Conservation (phyloP, 2,797 vertebrate genomes). For the Florisuga fusca region DNA sequence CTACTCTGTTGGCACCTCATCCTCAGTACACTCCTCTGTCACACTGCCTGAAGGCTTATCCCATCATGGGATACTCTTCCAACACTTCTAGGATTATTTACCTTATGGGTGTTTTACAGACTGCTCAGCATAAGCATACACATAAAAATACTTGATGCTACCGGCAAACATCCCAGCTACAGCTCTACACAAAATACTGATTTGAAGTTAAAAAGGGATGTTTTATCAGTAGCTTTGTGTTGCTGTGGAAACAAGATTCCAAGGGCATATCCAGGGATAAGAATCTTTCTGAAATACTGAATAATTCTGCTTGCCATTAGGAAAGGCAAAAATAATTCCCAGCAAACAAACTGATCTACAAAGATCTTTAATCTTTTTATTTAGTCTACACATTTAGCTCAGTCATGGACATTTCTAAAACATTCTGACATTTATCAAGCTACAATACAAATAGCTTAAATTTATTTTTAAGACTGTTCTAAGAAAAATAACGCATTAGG, state of each 20-base stretch:
- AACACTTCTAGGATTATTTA: background rate
- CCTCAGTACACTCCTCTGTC: background rate
- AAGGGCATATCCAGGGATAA: constrained; percentile 34
- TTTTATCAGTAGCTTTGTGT: constrained; percentile 36
- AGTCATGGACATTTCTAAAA: background rate
- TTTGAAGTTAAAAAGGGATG: constrained; percentile 20
- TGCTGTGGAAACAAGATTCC: constrained; percentile 62
- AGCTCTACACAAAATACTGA: background rate
- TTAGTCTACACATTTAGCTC: constrained; percentile 30
- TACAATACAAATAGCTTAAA: constrained; percentile 29
- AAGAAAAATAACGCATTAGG: background rate
- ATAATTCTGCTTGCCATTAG: constrained; percentile 9
- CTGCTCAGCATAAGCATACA: background rate
- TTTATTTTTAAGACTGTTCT: constrained; percentile 32
- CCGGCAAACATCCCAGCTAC: background rate
- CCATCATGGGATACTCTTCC: background rate
- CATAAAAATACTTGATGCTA: background rate
- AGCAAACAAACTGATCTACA: background rate
- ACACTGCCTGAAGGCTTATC: background rate
- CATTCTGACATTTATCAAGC: constrained; percentile 8
- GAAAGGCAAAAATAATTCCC: constrained; percentile 26
- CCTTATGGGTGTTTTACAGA: background rate
- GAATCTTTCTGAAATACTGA: constrained; percentile 1
- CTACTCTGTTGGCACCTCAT: background rate
- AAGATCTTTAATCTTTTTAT: background rate